Base-by-base conservation (phyloP, 2,888 invertebrate genomes). In the Steinernema scapterisci region DNA sequence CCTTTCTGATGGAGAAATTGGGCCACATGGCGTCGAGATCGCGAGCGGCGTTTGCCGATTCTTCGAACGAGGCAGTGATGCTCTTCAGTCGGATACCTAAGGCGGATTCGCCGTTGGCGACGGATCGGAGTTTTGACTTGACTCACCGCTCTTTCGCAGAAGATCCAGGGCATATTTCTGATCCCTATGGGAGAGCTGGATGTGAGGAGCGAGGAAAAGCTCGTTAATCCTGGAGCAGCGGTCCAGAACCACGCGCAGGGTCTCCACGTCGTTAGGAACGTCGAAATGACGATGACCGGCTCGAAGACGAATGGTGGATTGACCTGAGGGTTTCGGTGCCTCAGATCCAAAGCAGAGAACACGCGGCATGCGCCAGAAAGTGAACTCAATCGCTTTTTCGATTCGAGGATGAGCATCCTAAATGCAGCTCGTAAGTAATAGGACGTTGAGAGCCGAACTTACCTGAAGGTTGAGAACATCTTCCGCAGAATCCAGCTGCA, bases 401-500 rank as follows among this genome's bases (percentile, higher is more conserved):
- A 54, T 16, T 2, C 54, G 54, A 19, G 23, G 54, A 54, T 25
- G 25, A 3, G 23, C 21, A 11, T 19, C 23, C 54, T 54, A 21
- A 11, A 54, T 19, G 13, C 1, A 21, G 54, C 2, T 1, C 23
- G 3, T 54, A 2, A 25, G 3, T 16, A 19, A 7, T 5, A 19
- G 54, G 23, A 5, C 5, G 54, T 1, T 54, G 2, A 54, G 5
- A 25, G 23, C 13, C 13, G 23, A 25, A 5, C 23, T 23, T 54
- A 21, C 13, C 56, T 74, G 74, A 9, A 74, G 46, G 23, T 16
- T 43, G 21, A 74, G 52, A 27, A 74, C 74, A 44, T 74, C 74
- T 31, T 71, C 74, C 11, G 46, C 71, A 2, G 74, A 27, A 31
- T 45, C 70, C 13, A 74, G 71, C 16, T 48, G 44, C 5, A 45